These are phyloP conservation scores for Dysdera silvatica DNA, from an alignment of 1,140 invertebrate species.

Conservation along the genomic window DNA sequence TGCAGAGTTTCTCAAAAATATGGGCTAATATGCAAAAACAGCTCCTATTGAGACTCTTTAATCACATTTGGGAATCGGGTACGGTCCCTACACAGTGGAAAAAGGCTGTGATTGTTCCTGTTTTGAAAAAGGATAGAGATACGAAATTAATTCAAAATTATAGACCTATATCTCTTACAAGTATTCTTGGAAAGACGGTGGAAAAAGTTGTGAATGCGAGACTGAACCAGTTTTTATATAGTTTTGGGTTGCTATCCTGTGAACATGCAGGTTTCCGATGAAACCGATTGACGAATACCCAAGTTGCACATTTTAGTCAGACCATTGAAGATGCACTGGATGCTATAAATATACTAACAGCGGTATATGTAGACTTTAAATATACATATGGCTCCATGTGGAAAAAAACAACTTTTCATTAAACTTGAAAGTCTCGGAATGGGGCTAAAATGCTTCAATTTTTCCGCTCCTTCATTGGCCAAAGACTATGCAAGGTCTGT, in stretches of 20 bases:
- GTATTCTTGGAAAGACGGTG: neutral
- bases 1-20: neutral
- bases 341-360: neutral
- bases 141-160: neutral
- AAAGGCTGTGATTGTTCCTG: neutral
- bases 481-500: neutral
- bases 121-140: conserved; percentile 5
- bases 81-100: neutral
- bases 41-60: neutral
- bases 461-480: neutral
- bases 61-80: neutral
- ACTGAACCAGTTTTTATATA: neutral
- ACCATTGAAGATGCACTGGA: neutral
- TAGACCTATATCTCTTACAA: neutral
- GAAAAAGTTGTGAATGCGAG: conserved; percentile 2
- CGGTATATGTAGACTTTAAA: neutral
- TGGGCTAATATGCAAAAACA: neutral
- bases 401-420: neutral
- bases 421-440: neutral
- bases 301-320: conserved; percentile 3
- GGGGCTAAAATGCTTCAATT: neutral
- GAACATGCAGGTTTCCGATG: conserved; percentile 1
- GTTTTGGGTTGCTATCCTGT: neutral
- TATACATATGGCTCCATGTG: neutral
- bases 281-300: neutral